Percentiles rank a stretch among this genome's conserved stretches.
Conservation (phyloP, 2,797 vertebrate species). For the Okamejei kenojei region DNA sequence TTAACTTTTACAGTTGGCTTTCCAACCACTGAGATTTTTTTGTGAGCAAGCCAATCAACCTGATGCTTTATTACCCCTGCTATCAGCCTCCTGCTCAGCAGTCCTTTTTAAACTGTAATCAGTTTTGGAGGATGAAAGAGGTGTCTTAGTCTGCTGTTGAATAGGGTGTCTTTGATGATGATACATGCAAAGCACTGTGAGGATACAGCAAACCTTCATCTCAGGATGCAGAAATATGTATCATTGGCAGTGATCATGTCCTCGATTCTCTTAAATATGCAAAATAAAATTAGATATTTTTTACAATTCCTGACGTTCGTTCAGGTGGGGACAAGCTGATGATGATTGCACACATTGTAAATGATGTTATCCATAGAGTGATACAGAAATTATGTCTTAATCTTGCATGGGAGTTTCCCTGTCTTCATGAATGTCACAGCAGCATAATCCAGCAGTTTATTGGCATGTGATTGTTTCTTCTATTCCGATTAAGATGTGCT, state of each 20-base stretch:
- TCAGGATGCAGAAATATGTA: neutral
- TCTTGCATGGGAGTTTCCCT: neutral
- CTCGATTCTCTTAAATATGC: neutral
- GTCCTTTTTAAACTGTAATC: neutral
- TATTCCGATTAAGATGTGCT: neutral
- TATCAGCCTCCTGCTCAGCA: neutral
- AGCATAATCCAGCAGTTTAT: neutral
- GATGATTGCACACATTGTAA: neutral
- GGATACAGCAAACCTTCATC: neutral
- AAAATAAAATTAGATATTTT: neutral
- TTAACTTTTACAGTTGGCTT: neutral
- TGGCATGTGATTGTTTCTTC: neutral
- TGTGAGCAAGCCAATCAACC: neutral
- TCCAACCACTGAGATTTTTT: neutral
- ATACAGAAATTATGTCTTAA: neutral
- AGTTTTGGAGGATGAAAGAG: slow-evolving; percentile 16
- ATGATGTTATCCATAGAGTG: neutral
- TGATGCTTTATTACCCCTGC: neutral
- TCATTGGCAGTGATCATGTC: neutral
- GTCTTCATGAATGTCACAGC: neutral
- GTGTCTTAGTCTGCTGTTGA: neutral
- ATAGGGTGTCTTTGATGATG: slow-evolving; percentile 19
- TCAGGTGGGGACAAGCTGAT: neutral
- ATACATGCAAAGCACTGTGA: slow-evolving; percentile 18
- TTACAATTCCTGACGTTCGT: neutral